A percentile compares a stretch with the other conserved stretches of the same genome.
These are phyloP conservation scores for Coryphaenoides rupestris DNA, from an alignment of 2,113 vertebrate species.

Conservation along the genomic window DNA sequence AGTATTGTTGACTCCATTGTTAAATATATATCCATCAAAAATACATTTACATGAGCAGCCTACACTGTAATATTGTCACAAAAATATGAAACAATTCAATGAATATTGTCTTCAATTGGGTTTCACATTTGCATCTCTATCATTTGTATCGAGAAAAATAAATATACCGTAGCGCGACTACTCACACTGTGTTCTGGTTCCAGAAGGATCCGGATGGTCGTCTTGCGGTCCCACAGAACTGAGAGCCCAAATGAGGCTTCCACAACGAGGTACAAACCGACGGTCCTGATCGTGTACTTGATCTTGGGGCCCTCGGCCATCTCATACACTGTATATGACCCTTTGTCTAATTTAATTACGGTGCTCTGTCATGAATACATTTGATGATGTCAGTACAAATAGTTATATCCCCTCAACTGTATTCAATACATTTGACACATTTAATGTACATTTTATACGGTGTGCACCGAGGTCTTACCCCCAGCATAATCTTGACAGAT, in stretches of 20 bases:
- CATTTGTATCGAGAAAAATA: too few relatives aligned
- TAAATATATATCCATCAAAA: too few relatives aligned
- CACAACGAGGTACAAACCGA: constrained; percentile 84
- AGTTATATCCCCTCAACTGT: not conserved
- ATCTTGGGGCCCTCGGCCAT: constrained; percentile 51
- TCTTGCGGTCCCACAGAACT: constrained; percentile 90
- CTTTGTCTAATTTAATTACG: constrained; percentile 80
- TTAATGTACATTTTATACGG: not conserved
- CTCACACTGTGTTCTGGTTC: constrained; percentile 78
- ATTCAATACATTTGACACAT: too few relatives aligned
- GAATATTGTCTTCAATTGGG: not conserved
- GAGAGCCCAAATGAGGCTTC: constrained; percentile 80
- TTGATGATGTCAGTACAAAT: not conserved
- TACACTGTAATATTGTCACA: too few relatives aligned
- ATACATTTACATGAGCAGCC: too few relatives aligned
- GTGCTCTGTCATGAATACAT: constrained; percentile 70
- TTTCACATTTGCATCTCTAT: too few relatives aligned
- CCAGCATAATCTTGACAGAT: constrained; percentile 84
- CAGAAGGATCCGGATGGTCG: constrained; percentile 83
- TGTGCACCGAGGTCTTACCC: constrained; percentile 72
- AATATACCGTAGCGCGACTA: constrained; percentile 5
- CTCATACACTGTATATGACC: constrained; percentile 47
- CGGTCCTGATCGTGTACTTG: constrained; percentile 66
- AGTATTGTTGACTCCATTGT: too few relatives aligned
- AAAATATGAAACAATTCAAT: not conserved